These are phyloP conservation scores for Cataglyphis rosenhaueri DNA, from an alignment of 2,888 invertebrate species.

Conservation along the genomic window DNA sequence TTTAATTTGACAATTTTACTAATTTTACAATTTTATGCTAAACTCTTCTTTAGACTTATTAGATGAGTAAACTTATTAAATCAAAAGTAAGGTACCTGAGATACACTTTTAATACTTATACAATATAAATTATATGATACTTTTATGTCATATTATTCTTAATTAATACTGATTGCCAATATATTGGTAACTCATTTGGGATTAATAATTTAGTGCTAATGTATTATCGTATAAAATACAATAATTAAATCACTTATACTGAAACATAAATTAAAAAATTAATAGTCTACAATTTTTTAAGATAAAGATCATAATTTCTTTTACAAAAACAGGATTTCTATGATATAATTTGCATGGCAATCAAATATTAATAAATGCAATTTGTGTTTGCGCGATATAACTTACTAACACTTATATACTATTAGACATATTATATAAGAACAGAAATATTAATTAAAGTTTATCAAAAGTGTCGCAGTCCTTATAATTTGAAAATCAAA, in stretches of 20 bases:
- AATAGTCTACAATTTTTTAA: not conserved
- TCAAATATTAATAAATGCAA: not conserved
- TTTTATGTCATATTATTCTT: not conserved
- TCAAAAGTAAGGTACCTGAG: not conserved
- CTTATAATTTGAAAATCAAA: not conserved
- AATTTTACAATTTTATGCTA: not conserved
- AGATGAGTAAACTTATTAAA: not conserved
- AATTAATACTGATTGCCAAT: not conserved
- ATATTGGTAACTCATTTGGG: not conserved
- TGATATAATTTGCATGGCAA: not conserved
- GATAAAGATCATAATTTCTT: not conserved
- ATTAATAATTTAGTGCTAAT: not conserved
- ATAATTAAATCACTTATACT: not conserved
- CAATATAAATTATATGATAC: not conserved
- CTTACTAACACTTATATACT: not conserved
- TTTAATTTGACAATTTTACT: not conserved
- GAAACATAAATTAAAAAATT: not conserved
- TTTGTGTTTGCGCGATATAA: not conserved
- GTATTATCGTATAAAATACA: not conserved
- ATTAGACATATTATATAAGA: not conserved
- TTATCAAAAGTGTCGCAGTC: not conserved
- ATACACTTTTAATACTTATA: not conserved
- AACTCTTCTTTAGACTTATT: not conserved
- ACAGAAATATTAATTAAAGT: not conserved
- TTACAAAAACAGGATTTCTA: not conserved